Evolutionary conservation across 2,888 invertebrate species (phyloP), one percentile per base, ranked within the genome.

Genomic region (Troides oblongomaculatus): DNA sequence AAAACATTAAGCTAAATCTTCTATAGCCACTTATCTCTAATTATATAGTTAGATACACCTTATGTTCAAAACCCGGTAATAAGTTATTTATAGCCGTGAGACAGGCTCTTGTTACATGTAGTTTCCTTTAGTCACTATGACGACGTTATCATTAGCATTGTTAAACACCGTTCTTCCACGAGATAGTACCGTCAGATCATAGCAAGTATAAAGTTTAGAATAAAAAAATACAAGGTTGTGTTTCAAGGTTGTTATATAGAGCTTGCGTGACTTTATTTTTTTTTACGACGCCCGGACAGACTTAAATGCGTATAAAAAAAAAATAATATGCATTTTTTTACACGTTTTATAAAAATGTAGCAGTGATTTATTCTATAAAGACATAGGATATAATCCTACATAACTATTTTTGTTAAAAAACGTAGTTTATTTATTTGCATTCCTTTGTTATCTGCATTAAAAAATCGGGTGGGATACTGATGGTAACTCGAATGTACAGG

Each of bases 71-170:
- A 60, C 39, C 50, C 25, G 36, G 61, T 67, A 64, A 70, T 64
- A 67, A 64, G 60, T 70, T 70, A 70, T 70, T 70, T 57, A 64
- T 67, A 70, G 70, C 25, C 67, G 18, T 70, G 70, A 64, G 61
- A 64, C 62, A 8, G 39, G 43, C 64, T 25, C 50, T 67, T 64
- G 66, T 66, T 61, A 50, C 50, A 50, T 50, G 50, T 50, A 64
- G 67, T 64, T 67, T 17, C 66, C 61, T 68, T 64, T 62, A 71
- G 64, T 71, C 64, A 57, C 61, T 67, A 67, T 71, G 67, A 67
- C 70, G 64, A 71, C 67, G 61, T 71, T 71, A 71, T 71, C 70
- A 71, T 64, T 64, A 71, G 64, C 64, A 61, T 58, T 57, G 61
- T 64, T 71, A 61, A 71, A 71, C 56, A 67, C 67, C 62, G 67